Evolutionary conservation across 1,140 invertebrate genomes (phyloP), one percentile per base, ranked within the genome.

Genomic region (Macrosteles quadrilineatus): DNA sequence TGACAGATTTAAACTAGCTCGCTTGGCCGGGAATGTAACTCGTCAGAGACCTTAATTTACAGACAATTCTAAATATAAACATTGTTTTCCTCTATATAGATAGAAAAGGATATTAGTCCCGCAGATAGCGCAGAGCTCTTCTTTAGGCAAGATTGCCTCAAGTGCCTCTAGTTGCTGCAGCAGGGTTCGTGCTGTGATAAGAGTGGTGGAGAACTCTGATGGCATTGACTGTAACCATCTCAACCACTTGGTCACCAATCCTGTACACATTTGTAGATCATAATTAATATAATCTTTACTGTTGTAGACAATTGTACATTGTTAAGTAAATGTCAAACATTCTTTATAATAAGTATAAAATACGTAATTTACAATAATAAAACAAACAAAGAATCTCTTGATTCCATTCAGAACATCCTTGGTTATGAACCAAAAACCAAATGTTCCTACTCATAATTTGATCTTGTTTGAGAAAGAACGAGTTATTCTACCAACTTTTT

Each of bases 101-200:
- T 31, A 32, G 0, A 40, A 71, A 73, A 73, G 72, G 72, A 73
- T 73, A 73, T 71, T 64, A 64, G 29, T 23, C 17, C 67, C 57
- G 36, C 72, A 73, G 12, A 73, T 21, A 1, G 17, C 14, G 43
- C 72, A 73, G 11, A 43, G 4, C 47, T 73, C 71, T 1, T 31
- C 50, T 30, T 17, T 17, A 12, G 31, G 31, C 1, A 40, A n/a
- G 1, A 57, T 2, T 9, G 32, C 30, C 9, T 40, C 21, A 30
- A 47, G 27, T 17, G 27, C 1, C 67, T 43, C 69, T 47, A 72
- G 29, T 50, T 72, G 62, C 29, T 68, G 71, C 1, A 30, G 31
- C n/a, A 64, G 14, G 11, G 43, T 64, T 1, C 19, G 14, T 2
- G 29, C 69, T 14, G 59, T 45, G 19, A 65, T 36, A 12, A 47